Evolutionary conservation across 2,797 vertebrate species (phyloP).

Genomic region (Arvicola amphibius): DNA sequence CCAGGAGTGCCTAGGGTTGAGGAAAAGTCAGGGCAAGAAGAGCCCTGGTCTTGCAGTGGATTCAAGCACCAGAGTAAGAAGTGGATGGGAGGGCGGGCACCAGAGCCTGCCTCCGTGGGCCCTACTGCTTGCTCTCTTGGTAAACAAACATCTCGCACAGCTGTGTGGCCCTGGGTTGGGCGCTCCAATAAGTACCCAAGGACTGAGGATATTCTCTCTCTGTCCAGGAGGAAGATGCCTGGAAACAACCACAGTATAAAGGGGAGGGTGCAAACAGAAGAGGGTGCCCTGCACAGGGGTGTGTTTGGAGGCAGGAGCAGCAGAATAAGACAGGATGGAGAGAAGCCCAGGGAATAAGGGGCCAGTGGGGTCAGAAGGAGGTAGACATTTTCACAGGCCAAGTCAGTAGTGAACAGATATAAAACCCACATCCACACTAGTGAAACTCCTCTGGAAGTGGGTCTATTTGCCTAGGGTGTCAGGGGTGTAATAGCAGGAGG

Average conservation of each 20-base stretch:
- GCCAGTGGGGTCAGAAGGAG: neutral
- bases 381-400: neutral
- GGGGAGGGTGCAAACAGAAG: neutral
- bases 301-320: neutral
- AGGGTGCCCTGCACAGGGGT: neutral
- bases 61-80: neutral
- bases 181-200: neutral
- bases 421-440: rapidly evolving
- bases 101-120: neutral
- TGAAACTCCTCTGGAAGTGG: neutral
- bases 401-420: neutral
- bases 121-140: neutral
- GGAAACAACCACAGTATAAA: neutral
- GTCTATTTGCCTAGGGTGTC: neutral
- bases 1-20: neutral
- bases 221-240: neutral
- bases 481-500: neutral
- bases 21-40: neutral
- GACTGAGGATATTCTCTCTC: neutral
- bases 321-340: neutral
- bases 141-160: too few relatives aligned
- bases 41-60: neutral
- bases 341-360: neutral
- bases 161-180: neutral
- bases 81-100: neutral